phyloP scores from a whole-genome alignment of 2,888 invertebrate genomes.

The Brachyptera putata region DNA sequence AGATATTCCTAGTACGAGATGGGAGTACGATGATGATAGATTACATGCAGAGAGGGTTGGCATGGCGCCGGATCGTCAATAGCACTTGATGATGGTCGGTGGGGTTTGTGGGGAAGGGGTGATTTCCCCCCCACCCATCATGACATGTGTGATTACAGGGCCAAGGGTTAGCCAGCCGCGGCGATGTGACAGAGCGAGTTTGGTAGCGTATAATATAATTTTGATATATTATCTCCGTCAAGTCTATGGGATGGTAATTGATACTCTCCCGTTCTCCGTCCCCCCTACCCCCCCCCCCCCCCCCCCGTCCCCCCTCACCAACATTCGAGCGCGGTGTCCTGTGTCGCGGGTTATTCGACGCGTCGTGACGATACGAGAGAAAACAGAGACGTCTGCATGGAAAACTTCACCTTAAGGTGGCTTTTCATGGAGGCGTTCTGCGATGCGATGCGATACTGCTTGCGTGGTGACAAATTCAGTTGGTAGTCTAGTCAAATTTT shows the following conservation, averaged over 20 bases:
- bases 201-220: constrained; percentile 29
- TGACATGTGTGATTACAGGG: constrained; percentile 38
- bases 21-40: constrained; percentile 24
- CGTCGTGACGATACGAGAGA: not conserved
- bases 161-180: constrained; percentile 8
- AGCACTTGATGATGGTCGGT: constrained; percentile 21
- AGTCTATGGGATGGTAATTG: constrained; percentile 29
- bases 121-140: constrained; percentile 37
- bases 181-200: constrained; percentile 14
- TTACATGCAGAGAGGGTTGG: constrained; percentile 18
- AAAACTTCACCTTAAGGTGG: not conserved
- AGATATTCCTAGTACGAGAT: too few relatives aligned
- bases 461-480: too few relatives aligned
- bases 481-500: too few relatives aligned
- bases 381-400: too few relatives aligned
- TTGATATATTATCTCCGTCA: constrained; percentile 32
- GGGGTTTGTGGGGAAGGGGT: constrained; percentile 16
- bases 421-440: not conserved
- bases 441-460: too few relatives aligned
- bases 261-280: constrained; percentile 25
- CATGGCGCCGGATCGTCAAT: constrained; percentile 23
- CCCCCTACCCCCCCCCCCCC: constrained; percentile 31
- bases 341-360: constrained; percentile 1
- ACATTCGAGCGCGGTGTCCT: constrained; percentile 31
- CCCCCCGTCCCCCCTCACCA: constrained; percentile 27